These are phyloP conservation scores for Saimiri boliviensis DNA, from an alignment of 2,113 vertebrate genomes.

Conservation along the genomic window DNA sequence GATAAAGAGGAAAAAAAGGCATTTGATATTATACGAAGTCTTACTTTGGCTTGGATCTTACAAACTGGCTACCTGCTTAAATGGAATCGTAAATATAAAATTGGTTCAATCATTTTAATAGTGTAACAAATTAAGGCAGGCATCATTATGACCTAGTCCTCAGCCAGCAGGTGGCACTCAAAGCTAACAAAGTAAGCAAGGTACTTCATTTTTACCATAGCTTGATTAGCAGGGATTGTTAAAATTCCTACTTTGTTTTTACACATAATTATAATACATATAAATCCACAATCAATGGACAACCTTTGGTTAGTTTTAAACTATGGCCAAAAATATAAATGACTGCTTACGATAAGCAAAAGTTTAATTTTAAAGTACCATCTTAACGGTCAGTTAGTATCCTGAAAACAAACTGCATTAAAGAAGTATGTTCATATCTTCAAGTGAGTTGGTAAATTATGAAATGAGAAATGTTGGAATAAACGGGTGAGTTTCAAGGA, in stretches of 20 bases:
- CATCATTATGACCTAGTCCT: background rate
- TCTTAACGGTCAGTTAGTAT: background rate
- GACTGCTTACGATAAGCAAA: background rate
- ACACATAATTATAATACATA: background rate
- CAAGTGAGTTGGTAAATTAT: background rate
- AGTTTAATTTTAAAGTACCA: background rate
- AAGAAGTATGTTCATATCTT: background rate
- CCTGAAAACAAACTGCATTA: conserved; percentile 23
- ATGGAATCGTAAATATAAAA: conserved; percentile 17
- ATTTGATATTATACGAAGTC: background rate
- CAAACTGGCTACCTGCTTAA: background rate
- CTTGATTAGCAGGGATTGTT: background rate
- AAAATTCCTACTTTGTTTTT: background rate
- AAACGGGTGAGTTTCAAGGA: background rate
- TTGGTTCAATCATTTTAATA: background rate
- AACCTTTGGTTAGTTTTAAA: conserved; percentile 16
- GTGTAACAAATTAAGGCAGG: background rate
- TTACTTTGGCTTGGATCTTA: background rate
- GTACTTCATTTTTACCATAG: background rate
- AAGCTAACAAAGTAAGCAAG: conserved; percentile 61
- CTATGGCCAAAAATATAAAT: background rate
- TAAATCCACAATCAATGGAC: background rate
- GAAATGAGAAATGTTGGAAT: conserved; percentile 21
- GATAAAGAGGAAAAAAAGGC: background rate
- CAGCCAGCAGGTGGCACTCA: conserved; percentile 69